Evolutionary conservation across 2,113 vertebrate genomes (phyloP).

Genomic region (Ascaphus truei): DNA sequence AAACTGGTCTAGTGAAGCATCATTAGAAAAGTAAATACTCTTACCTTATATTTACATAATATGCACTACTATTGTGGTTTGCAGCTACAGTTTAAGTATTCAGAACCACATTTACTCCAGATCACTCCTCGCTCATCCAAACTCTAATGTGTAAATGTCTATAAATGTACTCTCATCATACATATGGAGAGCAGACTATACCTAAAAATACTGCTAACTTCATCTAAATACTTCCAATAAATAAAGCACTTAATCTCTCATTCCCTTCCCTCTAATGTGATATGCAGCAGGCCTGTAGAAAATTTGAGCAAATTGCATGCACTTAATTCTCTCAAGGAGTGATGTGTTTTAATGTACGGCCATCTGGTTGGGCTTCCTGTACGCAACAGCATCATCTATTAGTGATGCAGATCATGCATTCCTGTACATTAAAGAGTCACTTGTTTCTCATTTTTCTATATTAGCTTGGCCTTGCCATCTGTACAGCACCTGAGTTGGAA

Average conservation of each 20-base stretch:
- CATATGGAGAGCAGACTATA: conserved; percentile 39
- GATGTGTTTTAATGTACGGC: conserved; percentile 75
- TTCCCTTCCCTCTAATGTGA: conserved; percentile 51
- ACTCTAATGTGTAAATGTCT: neutral
- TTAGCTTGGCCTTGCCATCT: conserved; percentile 89
- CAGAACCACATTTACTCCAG: too few relatives aligned
- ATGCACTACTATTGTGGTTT: too few relatives aligned
- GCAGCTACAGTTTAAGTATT: too few relatives aligned
- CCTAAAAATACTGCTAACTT: conserved; percentile 48
- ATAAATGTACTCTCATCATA: neutral
- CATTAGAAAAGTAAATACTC: too few relatives aligned
- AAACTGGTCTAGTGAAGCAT: too few relatives aligned
- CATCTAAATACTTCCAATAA: conserved; percentile 56
- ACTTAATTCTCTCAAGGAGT: conserved; percentile 75
- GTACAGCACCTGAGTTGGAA: conserved; percentile 74
- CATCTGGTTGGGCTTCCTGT: conserved; percentile 78
- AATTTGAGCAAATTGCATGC: conserved; percentile 59
- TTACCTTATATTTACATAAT: too few relatives aligned
- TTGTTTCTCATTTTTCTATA: conserved; percentile 84
- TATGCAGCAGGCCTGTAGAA: conserved; percentile 61
- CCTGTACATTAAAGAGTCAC: conserved; percentile 74
- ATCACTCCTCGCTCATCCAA: too few relatives aligned
- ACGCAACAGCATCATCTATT: conserved; percentile 62
- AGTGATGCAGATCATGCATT: conserved; percentile 73
- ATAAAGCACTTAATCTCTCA: conserved; percentile 55